A percentile compares a stretch with the other conserved stretches of the same genome.
Evolutionary conservation across 2,113 vertebrate genomes (phyloP).

Genomic region (Tragelaphus buxtoni): DNA sequence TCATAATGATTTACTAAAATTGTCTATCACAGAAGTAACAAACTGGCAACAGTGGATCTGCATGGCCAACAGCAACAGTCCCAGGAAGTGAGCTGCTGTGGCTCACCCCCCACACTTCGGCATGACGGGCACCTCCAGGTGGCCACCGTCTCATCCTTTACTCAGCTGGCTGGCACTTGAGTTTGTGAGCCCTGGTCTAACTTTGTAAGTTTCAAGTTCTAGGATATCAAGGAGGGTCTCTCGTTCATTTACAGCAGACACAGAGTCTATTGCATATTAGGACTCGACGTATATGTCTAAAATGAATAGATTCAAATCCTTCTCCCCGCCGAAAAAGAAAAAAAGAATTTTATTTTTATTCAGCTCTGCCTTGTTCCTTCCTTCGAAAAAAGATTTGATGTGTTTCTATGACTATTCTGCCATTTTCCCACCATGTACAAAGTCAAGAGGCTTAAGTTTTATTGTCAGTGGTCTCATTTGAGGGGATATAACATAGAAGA

Average conservation of each 20-base stretch:
- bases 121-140: fast-evolving
- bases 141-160: not conserved
- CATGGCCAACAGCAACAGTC: not conserved
- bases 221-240: not conserved
- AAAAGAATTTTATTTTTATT: not conserved
- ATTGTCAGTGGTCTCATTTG: not conserved
- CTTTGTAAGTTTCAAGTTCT: not conserved
- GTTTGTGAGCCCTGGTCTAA: not conserved
- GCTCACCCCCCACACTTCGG: not conserved
- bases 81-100: not conserved
- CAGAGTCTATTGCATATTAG: not conserved
- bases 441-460: not conserved
- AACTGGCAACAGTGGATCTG: not conserved
- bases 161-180: not conserved
- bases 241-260: not conserved
- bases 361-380: not conserved
- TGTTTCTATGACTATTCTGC: not conserved
- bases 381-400: not conserved
- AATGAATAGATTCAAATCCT: not conserved
- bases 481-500: not conserved
- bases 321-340: not conserved
- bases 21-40: not conserved
- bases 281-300: not conserved
- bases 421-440: not conserved
- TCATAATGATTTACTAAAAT: not conserved